Conservation (phyloP, 1,140 invertebrate species). For the Periplaneta americana region DNA sequence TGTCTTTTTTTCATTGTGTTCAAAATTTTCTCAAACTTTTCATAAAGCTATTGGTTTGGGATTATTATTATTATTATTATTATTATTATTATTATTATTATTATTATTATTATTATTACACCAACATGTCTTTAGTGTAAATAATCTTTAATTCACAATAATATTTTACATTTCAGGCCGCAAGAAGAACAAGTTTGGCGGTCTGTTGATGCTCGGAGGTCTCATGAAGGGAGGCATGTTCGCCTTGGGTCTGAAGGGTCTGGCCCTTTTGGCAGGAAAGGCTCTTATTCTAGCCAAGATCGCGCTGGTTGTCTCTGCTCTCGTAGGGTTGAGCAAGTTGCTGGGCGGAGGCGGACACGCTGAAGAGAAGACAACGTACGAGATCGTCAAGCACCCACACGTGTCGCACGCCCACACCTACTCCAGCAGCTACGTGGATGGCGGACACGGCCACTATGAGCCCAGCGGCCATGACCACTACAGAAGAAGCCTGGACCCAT, state of each 20-base stretch:
- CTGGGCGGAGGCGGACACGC: slow-evolving; percentile 47
- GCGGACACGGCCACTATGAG: slow-evolving; percentile 5
- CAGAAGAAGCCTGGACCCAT: background rate
- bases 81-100: too few relatives aligned
- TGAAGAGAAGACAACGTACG: slow-evolving; percentile 73
- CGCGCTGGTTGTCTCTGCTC: slow-evolving; percentile 65
- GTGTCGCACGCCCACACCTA: slow-evolving; percentile 69
- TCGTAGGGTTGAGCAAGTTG: slow-evolving; percentile 70
- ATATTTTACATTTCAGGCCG: slow-evolving; percentile 3
- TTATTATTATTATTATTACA: too few relatives aligned
- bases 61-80: too few relatives aligned
- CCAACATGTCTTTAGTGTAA: too few relatives aligned
- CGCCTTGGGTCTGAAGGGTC: slow-evolving; percentile 65
- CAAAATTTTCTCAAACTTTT: too few relatives aligned
- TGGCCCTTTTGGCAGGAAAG: slow-evolving; percentile 65
- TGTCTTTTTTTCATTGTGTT: too few relatives aligned
- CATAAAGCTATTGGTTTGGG: too few relatives aligned
- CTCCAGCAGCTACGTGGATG: slow-evolving; percentile 51
- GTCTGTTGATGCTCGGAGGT: slow-evolving; percentile 52
- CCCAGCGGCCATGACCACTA: background rate
- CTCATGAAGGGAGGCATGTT: slow-evolving; percentile 63
- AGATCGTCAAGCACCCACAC: slow-evolving; percentile 80
- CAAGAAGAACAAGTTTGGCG: slow-evolving; percentile 43
- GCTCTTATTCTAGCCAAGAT: slow-evolving; percentile 69
- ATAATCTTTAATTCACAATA: too few relatives aligned